Evolutionary conservation across 2,797 vertebrate species (phyloP).

Genomic region (Notoglanidium macrostoma): DNA sequence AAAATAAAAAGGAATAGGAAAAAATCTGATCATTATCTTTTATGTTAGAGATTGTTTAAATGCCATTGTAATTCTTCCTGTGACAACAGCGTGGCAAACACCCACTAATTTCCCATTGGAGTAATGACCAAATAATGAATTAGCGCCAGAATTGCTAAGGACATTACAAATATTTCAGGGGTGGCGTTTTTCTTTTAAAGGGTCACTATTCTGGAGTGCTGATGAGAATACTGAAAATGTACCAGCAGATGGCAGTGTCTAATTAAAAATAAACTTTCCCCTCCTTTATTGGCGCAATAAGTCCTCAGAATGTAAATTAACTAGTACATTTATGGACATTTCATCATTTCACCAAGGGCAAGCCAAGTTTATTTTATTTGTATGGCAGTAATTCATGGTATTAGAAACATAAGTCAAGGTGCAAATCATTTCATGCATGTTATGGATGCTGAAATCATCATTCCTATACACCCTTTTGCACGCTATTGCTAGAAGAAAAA

Average conservation of each 20-base stretch:
- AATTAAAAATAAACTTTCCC: slow-evolving; percentile 16
- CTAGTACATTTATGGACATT: slow-evolving; percentile 2
- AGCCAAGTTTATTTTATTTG: neutral
- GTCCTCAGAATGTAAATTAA: slow-evolving; percentile 5
- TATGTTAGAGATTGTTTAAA: neutral
- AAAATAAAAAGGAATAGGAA: neutral
- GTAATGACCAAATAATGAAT: neutral
- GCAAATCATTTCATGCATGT: neutral
- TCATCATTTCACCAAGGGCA: neutral
- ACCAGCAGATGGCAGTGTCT: slow-evolving; percentile 52
- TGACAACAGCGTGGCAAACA: neutral
- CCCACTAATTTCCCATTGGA: neutral
- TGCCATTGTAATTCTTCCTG: neutral
- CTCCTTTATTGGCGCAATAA: neutral
- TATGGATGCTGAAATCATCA: neutral
- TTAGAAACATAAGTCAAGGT: neutral
- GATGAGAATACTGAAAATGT: neutral
- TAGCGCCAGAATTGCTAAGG: neutral
- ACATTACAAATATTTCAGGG: neutral
- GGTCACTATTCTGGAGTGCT: neutral
- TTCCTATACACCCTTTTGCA: neutral
- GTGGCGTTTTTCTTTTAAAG: neutral
- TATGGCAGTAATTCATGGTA: neutral
- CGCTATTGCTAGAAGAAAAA: neutral
- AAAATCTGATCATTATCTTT: neutral